A percentile compares a stretch with the other conserved stretches of the same genome.
phyloP scores from a whole-genome alignment of 2,113 vertebrate species.

The Gnathonemus longibarbis region DNA sequence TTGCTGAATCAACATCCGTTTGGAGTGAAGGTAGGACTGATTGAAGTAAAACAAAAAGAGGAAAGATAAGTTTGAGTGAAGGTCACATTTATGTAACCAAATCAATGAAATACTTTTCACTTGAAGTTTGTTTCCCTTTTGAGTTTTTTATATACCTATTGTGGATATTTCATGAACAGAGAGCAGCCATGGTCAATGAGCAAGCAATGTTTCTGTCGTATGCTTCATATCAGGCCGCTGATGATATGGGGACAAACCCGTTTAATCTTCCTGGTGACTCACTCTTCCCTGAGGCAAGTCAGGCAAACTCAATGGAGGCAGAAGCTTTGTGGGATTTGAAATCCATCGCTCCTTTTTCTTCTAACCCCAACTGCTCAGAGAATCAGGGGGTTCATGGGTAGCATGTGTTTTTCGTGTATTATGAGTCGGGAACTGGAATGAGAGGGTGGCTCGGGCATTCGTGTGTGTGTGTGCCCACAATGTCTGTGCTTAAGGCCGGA shows the following conservation, averaged over 20 bases:
- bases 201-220: background rate
- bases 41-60: background rate
- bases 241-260: constrained; percentile 23
- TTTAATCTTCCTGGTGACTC: constrained; percentile 25
- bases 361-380: constrained; percentile 36
- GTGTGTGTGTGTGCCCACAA: background rate
- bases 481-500: background rate
- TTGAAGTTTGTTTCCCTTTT: background rate
- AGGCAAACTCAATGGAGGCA: background rate
- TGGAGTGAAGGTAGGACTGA: background rate
- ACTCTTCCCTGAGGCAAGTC: background rate
- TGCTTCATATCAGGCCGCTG: background rate
- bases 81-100: background rate
- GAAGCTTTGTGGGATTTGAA: constrained; percentile 29
- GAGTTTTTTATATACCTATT: background rate
- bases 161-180: background rate
- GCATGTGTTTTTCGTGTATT: constrained; percentile 17
- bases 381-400: constrained; percentile 30
- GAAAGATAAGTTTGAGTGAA: background rate
- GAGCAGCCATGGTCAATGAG: background rate
- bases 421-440: constrained; percentile 19
- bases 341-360: constrained; percentile 38
- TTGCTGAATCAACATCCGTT: constrained; percentile 18
- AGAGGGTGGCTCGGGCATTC: constrained; percentile 4
- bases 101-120: background rate